Evolutionary conservation across 2,888 invertebrate genomes (phyloP).

Genomic region (Gortyna flavago): DNA sequence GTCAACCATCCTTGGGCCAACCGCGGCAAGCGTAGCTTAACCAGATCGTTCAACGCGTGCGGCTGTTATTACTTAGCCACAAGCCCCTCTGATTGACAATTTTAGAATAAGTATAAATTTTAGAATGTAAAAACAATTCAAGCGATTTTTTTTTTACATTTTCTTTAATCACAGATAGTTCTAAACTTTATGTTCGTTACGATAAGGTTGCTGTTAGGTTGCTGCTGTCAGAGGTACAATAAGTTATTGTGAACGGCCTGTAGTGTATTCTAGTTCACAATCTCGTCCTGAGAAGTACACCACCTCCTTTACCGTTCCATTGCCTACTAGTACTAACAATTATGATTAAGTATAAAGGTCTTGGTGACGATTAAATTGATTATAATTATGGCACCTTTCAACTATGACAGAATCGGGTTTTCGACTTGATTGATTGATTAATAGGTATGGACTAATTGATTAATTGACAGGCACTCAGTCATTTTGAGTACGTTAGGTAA

Average conservation of each 20-base stretch:
- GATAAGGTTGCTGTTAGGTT: too few relatives aligned
- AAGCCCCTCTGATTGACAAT: too few relatives aligned
- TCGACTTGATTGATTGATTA: slow-evolving; percentile 15
- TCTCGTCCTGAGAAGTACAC: not conserved
- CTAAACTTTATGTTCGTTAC: too few relatives aligned
- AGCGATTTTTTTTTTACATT: too few relatives aligned
- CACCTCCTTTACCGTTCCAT: not conserved
- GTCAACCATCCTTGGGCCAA: too few relatives aligned
- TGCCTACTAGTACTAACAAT: not conserved
- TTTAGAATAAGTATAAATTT: not conserved
- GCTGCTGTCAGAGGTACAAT: too few relatives aligned
- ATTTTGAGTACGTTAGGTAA: not conserved
- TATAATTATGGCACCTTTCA: not conserved
- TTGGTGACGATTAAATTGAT: not conserved
- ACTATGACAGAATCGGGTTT: not conserved
- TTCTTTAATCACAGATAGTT: not conserved
- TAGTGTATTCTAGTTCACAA: too few relatives aligned
- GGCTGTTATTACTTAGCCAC: too few relatives aligned
- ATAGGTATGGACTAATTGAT: slow-evolving; percentile 6
- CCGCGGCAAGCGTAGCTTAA: too few relatives aligned
- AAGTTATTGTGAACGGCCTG: too few relatives aligned
- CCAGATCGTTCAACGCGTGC: too few relatives aligned
- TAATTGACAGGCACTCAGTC: slow-evolving; percentile 10
- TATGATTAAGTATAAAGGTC: not conserved
- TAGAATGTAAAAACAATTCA: too few relatives aligned